Percentiles rank a stretch among this genome's conserved stretches.
phyloP scores from a whole-genome alignment of 92 coral and sea anemone genomes.

The Epizoanthus fatuus region DNA sequence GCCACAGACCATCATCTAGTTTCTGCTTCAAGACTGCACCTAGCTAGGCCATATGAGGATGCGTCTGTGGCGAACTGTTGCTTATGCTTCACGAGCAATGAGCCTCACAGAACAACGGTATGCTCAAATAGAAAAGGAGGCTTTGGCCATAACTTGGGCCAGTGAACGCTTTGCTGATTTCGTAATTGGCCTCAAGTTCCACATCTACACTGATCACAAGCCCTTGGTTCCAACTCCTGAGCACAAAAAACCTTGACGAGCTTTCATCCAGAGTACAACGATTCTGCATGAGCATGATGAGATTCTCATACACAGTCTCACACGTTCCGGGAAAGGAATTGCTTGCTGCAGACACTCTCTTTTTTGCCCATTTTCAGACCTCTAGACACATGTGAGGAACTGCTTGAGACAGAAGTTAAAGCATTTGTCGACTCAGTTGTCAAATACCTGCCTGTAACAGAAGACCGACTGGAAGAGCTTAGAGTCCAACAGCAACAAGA shows the following conservation, averaged over 20 bases:
- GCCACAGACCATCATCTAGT: too few species aligned
- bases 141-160: too few species aligned
- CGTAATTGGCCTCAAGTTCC: conserved; percentile 27
- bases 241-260: conserved; percentile 6
- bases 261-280: conserved; percentile 26
- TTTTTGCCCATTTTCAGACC: not conserved
- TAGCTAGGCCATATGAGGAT: too few species aligned
- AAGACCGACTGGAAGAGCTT: not conserved
- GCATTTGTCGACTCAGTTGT: not conserved
- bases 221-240: conserved; percentile 29
- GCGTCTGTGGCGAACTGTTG: not conserved
- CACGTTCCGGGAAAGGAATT: conserved; percentile 44
- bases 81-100: too few species aligned
- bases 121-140: not conserved
- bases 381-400: too few species aligned
- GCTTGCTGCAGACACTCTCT: conserved; percentile 14
- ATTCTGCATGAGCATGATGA: conserved; percentile 37
- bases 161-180: not conserved
- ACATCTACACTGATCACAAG: conserved; percentile 42
- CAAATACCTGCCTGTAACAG: not conserved
- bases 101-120: not conserved
- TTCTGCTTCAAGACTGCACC: too few species aligned
- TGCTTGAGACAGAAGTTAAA: not conserved
- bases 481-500: conserved; percentile 14
- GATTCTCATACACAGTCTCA: conserved; percentile 8